These are phyloP conservation scores for Lepilemur septentrionalis DNA, from an alignment of 2,797 vertebrate species.

Conservation along the genomic window DNA sequence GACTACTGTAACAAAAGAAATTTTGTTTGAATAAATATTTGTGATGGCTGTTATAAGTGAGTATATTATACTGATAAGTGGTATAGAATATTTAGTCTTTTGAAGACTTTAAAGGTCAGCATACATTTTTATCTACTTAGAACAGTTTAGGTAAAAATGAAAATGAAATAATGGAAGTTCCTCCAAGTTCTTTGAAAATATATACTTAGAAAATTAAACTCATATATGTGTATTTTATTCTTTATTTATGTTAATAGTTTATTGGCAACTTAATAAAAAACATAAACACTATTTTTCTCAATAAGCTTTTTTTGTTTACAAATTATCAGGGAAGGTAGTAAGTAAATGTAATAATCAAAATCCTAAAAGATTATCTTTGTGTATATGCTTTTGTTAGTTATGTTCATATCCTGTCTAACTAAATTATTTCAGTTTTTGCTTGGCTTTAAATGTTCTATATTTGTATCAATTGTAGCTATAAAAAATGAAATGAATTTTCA, in stretches of 20 bases:
- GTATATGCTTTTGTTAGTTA: background rate
- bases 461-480: background rate
- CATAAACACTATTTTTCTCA: background rate
- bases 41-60: background rate
- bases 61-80: background rate
- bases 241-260: background rate
- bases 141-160: background rate
- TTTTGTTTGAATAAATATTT: background rate
- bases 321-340: background rate
- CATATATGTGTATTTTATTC: background rate
- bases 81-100: background rate
- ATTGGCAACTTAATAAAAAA: background rate
- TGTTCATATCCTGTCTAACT: background rate
- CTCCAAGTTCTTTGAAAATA: background rate
- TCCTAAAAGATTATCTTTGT: background rate
- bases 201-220: background rate
- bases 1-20: background rate
- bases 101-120: background rate
- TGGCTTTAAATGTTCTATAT: background rate
- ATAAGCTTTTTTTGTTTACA: background rate
- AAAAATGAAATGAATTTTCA: background rate
- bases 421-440: background rate
- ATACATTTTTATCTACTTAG: background rate
- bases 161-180: background rate
- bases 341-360: background rate